Evolutionary conservation across 1,140 invertebrate genomes (phyloP).

Genomic region (Colletes latitarsis): DNA sequence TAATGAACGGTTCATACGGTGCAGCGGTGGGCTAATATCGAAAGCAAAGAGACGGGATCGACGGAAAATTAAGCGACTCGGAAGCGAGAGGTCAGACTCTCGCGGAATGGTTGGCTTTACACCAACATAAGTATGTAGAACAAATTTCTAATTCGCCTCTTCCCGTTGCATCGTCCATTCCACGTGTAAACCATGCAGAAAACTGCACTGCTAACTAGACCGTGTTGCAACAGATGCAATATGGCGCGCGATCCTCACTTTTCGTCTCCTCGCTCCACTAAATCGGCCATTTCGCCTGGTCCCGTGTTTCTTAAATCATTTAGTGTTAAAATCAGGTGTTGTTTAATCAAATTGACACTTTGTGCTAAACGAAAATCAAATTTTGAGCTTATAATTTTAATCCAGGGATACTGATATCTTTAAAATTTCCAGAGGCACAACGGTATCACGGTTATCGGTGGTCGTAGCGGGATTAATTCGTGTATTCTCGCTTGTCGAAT

Average conservation of each 20-base stretch:
- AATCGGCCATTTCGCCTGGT: constrained; percentile 9
- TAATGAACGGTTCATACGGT: neutral
- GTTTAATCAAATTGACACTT: too few species aligned
- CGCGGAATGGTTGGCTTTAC: constrained; percentile 35
- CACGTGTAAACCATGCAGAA: constrained; percentile 60
- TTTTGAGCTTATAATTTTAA: too few species aligned
- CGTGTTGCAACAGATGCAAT: constrained; percentile 37
- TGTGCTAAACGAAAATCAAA: too few species aligned
- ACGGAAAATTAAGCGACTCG: neutral
- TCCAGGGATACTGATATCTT: too few species aligned
- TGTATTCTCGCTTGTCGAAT: constrained; percentile 35
- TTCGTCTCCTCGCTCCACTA: constrained; percentile 47
- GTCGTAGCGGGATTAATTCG: constrained; percentile 26
- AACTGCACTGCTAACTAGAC: constrained; percentile 58
- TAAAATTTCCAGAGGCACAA: too few species aligned
- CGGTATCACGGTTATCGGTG: neutral
- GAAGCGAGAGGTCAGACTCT: constrained; percentile 31
- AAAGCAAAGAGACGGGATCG: neutral
- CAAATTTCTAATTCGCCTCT: constrained; percentile 61
- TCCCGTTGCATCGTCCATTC: constrained; percentile 55
- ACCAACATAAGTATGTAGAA: constrained; percentile 57
- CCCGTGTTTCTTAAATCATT: too few species aligned
- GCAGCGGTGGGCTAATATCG: too few species aligned
- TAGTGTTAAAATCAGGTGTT: too few species aligned
- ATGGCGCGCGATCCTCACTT: constrained; percentile 36